Evolutionary conservation across 2,797 vertebrate species (phyloP).

Genomic region (Podarcis siculus): DNA sequence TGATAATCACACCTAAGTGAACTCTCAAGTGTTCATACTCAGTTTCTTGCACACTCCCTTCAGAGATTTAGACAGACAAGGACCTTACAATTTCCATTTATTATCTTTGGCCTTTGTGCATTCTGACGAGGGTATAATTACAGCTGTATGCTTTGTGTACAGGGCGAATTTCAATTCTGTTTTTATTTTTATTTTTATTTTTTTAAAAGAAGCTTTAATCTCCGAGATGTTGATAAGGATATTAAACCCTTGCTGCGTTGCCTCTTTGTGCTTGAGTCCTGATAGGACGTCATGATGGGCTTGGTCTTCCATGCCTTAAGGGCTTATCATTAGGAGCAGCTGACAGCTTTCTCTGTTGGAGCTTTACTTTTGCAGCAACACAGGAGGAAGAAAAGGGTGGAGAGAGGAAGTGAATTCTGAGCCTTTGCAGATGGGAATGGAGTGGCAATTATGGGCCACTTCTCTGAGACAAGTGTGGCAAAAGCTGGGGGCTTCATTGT

Average conservation of each 20-base stretch:
- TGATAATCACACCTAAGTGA: neutral
- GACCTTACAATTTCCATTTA: neutral
- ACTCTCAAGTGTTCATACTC: neutral
- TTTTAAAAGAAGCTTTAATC: constrained; percentile 48
- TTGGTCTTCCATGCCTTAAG: constrained; percentile 63
- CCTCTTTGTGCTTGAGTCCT: constrained; percentile 48
- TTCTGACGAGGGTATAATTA: constrained; percentile 7
- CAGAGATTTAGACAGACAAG: neutral
- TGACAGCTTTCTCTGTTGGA: constrained; percentile 58
- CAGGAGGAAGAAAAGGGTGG: constrained; percentile 8
- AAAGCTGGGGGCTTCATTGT: constrained; percentile 44
- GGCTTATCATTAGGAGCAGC: constrained; percentile 67
- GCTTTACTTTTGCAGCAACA: constrained; percentile 46
- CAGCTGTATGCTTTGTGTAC: constrained; percentile 46
- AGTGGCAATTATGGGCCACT: constrained; percentile 57
- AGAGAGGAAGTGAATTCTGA: constrained; percentile 39
- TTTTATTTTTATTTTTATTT: constrained; percentile 37
- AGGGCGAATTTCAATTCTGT: constrained; percentile 21
- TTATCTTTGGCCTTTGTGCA: constrained; percentile 14
- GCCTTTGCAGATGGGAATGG: constrained; percentile 32
- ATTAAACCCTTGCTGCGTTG: constrained; percentile 57
- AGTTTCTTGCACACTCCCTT: neutral
- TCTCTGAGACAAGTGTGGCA: constrained; percentile 48
- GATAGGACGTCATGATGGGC: constrained; percentile 54
- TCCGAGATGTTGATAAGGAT: constrained; percentile 52